These are phyloP conservation scores for Ginglymostoma cirratum DNA, from an alignment of 2,113 vertebrate species.

Conservation along the genomic window DNA sequence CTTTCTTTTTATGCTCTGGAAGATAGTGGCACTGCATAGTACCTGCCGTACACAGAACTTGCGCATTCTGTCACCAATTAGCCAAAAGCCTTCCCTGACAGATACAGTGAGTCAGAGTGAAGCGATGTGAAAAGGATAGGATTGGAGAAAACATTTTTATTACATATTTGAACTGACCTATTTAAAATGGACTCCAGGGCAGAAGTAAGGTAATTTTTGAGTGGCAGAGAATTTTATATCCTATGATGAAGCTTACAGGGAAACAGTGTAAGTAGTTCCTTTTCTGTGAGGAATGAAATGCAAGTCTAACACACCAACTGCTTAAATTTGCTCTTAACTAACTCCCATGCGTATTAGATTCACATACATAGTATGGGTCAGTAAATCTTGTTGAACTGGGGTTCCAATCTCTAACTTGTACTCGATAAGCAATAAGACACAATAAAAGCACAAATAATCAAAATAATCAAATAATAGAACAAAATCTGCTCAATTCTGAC, in stretches of 20 bases:
- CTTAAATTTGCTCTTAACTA: neutral
- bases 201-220: conserved; percentile 8
- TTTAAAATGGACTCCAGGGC: conserved; percentile 20
- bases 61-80: neutral
- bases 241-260: neutral
- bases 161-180: conserved; percentile 27
- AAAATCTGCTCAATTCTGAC: neutral
- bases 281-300: neutral
- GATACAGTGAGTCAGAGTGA: conserved; percentile 13
- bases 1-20: neutral
- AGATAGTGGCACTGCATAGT: neutral
- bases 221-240: neutral
- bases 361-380: neutral
- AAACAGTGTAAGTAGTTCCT: neutral
- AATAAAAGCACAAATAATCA: too few relatives aligned
- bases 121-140: conserved; percentile 16
- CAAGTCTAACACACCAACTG: neutral
- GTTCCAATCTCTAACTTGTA: neutral
- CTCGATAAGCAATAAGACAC: neutral
- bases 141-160: neutral
- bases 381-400: neutral
- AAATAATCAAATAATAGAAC: neutral
- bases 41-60: neutral
- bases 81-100: conserved; percentile 22
- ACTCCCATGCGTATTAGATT: neutral